A percentile compares a stretch with the other conserved stretches of the same genome.
phyloP scores from a whole-genome alignment of 2,113 vertebrate species.

The Corythaeola cristata region DNA sequence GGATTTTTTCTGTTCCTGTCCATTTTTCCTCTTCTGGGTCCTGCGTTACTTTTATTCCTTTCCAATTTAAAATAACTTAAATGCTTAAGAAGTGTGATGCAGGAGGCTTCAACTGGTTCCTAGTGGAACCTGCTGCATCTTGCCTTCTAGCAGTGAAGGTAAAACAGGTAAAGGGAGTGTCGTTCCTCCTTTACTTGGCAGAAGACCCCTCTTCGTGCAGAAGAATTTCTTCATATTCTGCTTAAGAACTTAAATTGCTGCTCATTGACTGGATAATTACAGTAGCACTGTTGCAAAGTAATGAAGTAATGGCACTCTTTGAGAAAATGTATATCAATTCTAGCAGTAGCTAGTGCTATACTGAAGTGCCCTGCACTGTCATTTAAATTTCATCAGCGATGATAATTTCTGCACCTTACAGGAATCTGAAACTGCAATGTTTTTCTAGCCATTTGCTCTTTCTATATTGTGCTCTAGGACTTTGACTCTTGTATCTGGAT shows the following conservation, averaged over 20 bases:
- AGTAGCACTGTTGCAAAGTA: neutral
- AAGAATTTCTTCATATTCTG: neutral
- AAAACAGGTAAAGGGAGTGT: neutral
- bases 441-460: neutral
- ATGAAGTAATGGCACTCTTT: neutral
- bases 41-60: neutral
- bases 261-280: neutral
- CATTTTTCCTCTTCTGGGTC: neutral
- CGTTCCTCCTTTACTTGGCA: neutral
- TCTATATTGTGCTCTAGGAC: neutral
- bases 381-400: neutral
- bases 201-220: neutral
- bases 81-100: neutral
- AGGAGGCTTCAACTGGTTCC: neutral
- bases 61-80: neutral
- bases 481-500: neutral
- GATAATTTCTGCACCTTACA: neutral
- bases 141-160: neutral
- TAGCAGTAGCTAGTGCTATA: neutral
- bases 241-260: neutral
- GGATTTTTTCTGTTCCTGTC: neutral
- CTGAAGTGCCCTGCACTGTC: neutral
- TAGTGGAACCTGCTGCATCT: neutral
- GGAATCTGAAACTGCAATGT: neutral
- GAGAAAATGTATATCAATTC: neutral